These are phyloP conservation scores for Ormyrus pomaceus DNA, from an alignment of 2,888 invertebrate genomes.

Conservation along the genomic window DNA sequence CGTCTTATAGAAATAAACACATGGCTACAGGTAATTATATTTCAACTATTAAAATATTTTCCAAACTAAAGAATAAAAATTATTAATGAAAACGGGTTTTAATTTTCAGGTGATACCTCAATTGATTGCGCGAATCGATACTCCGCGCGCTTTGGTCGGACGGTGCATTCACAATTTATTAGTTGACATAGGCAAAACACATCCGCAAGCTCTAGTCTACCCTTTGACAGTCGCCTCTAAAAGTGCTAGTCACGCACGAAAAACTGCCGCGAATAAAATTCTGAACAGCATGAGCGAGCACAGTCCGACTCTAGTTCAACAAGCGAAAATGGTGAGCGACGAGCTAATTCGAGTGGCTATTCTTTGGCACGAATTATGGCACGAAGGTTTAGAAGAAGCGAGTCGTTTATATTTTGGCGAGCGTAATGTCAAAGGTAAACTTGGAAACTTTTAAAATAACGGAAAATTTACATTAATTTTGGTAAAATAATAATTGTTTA, in stretches of 20 bases:
- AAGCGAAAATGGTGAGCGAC: constrained; percentile 97
- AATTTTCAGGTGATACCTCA: constrained; percentile 90
- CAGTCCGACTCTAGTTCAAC: constrained; percentile 92
- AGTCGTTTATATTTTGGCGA: constrained; percentile 96
- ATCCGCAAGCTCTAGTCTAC: constrained; percentile 98
- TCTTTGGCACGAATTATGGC: constrained; percentile 99
- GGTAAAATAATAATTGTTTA: background rate
- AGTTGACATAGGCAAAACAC: constrained; percentile 97
- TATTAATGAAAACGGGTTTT: background rate
- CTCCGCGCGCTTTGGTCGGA: constrained; percentile 90
- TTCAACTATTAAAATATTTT: background rate
- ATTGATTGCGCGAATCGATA: constrained; percentile 97
- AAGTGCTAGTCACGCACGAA: constrained; percentile 89
- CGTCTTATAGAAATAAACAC: constrained; percentile 96
- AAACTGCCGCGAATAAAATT: constrained; percentile 95
- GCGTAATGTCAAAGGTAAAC: constrained; percentile 84
- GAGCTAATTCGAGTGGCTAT: constrained; percentile 98
- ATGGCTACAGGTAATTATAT: constrained; percentile 87
- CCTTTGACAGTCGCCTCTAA: constrained; percentile 98
- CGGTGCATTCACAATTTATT: constrained; percentile 94
- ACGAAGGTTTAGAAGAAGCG: constrained; percentile 97
- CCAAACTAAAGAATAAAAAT: background rate
- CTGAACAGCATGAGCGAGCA: constrained; percentile 97
- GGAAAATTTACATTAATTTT: background rate
- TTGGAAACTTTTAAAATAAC: background rate